These are phyloP conservation scores for Damaliscus lunatus DNA, from an alignment of 2,113 vertebrate genomes.

Conservation along the genomic window DNA sequence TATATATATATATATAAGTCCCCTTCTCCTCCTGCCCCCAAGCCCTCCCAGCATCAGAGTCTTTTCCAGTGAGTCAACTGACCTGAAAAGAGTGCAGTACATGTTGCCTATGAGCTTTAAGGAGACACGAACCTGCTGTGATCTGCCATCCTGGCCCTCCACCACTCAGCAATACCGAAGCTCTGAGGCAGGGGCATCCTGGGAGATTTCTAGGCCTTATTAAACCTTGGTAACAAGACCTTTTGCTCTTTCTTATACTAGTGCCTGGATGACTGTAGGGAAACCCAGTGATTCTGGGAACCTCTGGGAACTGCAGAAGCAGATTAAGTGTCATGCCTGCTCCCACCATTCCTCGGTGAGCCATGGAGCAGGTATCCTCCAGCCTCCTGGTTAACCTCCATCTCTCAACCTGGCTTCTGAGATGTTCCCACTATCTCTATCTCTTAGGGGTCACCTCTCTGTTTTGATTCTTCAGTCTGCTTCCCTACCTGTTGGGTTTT, in stretches of 20 bases:
- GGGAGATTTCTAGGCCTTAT: neutral
- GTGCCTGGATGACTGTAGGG: neutral
- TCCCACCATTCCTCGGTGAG: neutral
- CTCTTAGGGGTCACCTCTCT: neutral
- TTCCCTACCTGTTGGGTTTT: neutral
- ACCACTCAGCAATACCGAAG: neutral
- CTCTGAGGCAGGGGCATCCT: neutral
- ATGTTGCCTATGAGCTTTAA: neutral
- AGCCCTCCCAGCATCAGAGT: too few species aligned
- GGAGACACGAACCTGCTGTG: neutral
- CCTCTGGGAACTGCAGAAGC: neutral
- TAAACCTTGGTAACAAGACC: neutral
- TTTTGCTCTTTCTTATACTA: neutral
- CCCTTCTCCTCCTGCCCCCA: too few species aligned
- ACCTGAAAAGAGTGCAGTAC: neutral
- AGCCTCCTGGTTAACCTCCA: neutral
- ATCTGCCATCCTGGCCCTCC: neutral
- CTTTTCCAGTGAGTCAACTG: too few species aligned
- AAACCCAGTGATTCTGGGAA: neutral
- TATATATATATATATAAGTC: neutral
- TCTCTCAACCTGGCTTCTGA: neutral
- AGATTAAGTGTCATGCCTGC: accelerated
- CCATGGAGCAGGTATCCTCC: accelerated
- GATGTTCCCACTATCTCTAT: accelerated
- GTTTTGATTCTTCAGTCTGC: neutral